Percentiles rank a stretch among this genome's conserved stretches.
Conservation (phyloP, 2,797 vertebrate species). For the Discoglossus pictus region DNA sequence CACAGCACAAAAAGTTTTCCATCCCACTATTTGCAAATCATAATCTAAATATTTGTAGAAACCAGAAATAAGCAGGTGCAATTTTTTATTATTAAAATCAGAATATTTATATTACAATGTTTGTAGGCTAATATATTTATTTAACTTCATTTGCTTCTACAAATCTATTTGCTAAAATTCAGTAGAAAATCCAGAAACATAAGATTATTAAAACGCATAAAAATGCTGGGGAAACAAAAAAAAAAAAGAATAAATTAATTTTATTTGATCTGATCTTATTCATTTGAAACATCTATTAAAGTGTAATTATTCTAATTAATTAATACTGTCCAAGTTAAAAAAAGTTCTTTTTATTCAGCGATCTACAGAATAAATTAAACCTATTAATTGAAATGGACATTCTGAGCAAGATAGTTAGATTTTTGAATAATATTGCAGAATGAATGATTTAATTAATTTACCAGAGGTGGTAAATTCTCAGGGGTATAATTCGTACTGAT, state of each 20-base stretch:
- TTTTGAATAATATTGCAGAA: not conserved
- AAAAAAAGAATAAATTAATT: slow-evolving; percentile 28
- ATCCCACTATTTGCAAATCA: no score
- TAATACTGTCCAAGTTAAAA: slow-evolving; percentile 27
- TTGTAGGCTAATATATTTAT: no score
- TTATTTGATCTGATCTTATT: slow-evolving; percentile 8
- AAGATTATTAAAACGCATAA: no score
- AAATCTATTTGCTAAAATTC: no score
- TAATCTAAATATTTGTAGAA: no score
- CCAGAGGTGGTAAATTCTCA: slow-evolving; percentile 8
- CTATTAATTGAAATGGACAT: slow-evolving; percentile 39
- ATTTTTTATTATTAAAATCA: no score
- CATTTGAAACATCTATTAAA: not conserved
- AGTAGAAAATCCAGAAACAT: no score
- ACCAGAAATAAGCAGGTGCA: no score
- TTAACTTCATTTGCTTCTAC: no score
- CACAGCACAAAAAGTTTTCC: no score
- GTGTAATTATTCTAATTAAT: slow-evolving; percentile 44
- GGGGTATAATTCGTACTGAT: slow-evolving; percentile 1
- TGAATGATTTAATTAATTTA: slow-evolving; percentile 24
- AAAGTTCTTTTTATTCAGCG: slow-evolving; percentile 20
- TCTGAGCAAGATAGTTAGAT: not conserved
- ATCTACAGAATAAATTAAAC: slow-evolving; percentile 42
- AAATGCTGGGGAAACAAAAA: no score
- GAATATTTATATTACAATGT: no score